These are phyloP conservation scores for Idaea biselata DNA, from an alignment of 2,888 invertebrate species.

Conservation along the genomic window DNA sequence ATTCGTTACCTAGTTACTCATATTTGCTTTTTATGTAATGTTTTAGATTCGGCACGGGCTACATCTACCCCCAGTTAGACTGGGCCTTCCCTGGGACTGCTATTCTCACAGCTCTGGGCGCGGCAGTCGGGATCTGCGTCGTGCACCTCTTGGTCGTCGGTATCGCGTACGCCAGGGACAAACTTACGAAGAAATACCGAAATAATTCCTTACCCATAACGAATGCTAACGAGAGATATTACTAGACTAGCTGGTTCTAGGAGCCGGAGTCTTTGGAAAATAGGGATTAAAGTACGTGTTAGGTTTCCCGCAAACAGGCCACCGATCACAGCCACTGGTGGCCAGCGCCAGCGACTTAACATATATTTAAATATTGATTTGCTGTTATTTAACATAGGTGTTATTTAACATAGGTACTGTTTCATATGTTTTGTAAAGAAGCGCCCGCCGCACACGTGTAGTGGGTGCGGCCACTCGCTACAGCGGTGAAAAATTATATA, in stretches of 20 bases:
- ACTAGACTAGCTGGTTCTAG: neutral
- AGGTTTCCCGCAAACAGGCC: neutral
- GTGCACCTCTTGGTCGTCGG: slow-evolving; percentile 82
- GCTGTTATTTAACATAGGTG: too few relatives aligned
- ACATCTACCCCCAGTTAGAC: slow-evolving; percentile 88
- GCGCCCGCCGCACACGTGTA: too few relatives aligned
- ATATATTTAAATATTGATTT: too few relatives aligned
- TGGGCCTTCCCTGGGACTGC: slow-evolving; percentile 85
- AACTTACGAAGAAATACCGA: slow-evolving; percentile 38
- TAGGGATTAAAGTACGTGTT: neutral
- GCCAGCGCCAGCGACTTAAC: too few relatives aligned
- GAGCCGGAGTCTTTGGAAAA: neutral
- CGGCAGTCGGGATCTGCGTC: slow-evolving; percentile 79
- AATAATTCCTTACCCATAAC: slow-evolving; percentile 37
- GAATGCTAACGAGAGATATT: slow-evolving; percentile 35
- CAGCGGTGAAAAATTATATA: too few relatives aligned
- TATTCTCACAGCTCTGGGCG: slow-evolving; percentile 78
- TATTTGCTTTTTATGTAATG: neutral
- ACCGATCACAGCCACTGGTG: too few relatives aligned
- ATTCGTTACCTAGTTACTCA: too few relatives aligned
- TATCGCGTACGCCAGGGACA: slow-evolving; percentile 72
- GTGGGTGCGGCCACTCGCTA: too few relatives aligned
- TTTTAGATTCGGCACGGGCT: slow-evolving; percentile 80
- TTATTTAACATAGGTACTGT: too few relatives aligned
- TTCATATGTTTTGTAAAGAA: too few relatives aligned